Evolutionary conservation across 1,140 invertebrate genomes (phyloP).

Genomic region (Trypoxylus dichotomus): DNA sequence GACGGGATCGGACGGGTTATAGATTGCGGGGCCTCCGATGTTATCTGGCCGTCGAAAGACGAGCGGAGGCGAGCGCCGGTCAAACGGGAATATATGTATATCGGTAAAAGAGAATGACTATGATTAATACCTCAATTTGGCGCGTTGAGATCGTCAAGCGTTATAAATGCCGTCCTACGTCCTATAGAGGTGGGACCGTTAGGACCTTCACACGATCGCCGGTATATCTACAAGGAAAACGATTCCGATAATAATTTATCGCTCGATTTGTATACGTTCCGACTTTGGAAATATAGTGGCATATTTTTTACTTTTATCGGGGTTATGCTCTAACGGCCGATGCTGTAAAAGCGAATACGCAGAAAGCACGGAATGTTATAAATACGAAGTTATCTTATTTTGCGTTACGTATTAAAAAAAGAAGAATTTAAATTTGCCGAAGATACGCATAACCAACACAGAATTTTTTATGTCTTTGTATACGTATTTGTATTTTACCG

Average conservation of each 20-base stretch:
- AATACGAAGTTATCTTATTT: too few species aligned
- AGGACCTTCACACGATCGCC: background rate
- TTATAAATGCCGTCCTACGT: constrained; percentile 30
- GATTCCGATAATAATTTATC: constrained; percentile 4
- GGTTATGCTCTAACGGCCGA: background rate
- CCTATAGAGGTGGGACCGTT: background rate
- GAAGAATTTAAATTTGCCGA: too few species aligned
- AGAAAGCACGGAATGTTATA: too few species aligned
- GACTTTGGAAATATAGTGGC: background rate
- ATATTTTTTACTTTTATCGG: background rate
- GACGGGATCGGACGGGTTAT: background rate
- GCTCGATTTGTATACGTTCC: background rate
- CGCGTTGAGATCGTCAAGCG: constrained; percentile 27
- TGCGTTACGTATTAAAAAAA: too few species aligned
- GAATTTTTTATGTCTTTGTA: too few species aligned
- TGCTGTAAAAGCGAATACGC: too few species aligned
- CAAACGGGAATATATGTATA: constrained; percentile 25
- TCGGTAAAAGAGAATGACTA: constrained; percentile 26
- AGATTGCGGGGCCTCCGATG: constrained; percentile 11
- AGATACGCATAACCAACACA: too few species aligned
- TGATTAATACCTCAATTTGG: constrained; percentile 33
- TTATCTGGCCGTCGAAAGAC: constrained; percentile 31
- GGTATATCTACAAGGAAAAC: background rate
- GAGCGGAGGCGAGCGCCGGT: constrained; percentile 6
- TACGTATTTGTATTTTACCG: too few species aligned